Evolutionary conservation across 1,140 invertebrate genomes (phyloP).

Genomic region (Paracyclopina nana): DNA sequence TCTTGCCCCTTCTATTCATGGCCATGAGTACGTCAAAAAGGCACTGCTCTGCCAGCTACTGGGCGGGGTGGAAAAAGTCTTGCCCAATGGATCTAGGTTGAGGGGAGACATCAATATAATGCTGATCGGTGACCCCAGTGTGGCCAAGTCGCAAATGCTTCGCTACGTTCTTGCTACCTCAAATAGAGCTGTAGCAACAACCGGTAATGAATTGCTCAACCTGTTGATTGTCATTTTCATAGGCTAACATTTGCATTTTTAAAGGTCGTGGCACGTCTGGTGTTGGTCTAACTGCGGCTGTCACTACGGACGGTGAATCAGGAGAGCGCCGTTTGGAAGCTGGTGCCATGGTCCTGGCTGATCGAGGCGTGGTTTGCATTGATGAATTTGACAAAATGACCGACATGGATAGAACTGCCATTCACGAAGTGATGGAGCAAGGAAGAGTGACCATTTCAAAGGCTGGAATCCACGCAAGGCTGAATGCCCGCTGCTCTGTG

Average conservation of each 20-base stretch:
- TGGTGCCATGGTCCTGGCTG: conserved; percentile 97
- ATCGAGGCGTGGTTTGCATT: conserved; percentile 94
- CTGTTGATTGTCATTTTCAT: too few species aligned
- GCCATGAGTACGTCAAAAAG: conserved; percentile 89
- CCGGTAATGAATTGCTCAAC: too few species aligned
- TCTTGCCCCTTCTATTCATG: conserved; percentile 92
- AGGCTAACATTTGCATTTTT: too few species aligned
- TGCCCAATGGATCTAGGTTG: conserved; percentile 85
- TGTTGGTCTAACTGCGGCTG: conserved; percentile 94
- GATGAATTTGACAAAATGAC: conserved; percentile 99
- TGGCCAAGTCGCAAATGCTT: conserved; percentile 92
- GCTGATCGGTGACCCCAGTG: conserved; percentile 94
- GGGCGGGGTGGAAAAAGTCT: conserved; percentile 83
- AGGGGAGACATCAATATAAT: conserved; percentile 96
- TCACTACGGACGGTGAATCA: conserved; percentile 84
- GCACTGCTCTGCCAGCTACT: conserved; percentile 85
- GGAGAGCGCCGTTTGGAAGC: conserved; percentile 74
- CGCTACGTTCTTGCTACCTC: conserved; percentile 86
- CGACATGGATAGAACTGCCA: conserved; percentile 96
- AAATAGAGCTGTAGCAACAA: conserved; percentile 85
- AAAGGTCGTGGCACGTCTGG: conserved; percentile 82
- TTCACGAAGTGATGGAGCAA: conserved; percentile 55
- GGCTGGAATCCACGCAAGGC: conserved; percentile 90
- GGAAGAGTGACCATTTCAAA: conserved; percentile 87
- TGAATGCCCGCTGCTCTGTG: conserved; percentile 95